Conservation (phyloP, 1,140 invertebrate species). For the Nixonia krombeini region DNA sequence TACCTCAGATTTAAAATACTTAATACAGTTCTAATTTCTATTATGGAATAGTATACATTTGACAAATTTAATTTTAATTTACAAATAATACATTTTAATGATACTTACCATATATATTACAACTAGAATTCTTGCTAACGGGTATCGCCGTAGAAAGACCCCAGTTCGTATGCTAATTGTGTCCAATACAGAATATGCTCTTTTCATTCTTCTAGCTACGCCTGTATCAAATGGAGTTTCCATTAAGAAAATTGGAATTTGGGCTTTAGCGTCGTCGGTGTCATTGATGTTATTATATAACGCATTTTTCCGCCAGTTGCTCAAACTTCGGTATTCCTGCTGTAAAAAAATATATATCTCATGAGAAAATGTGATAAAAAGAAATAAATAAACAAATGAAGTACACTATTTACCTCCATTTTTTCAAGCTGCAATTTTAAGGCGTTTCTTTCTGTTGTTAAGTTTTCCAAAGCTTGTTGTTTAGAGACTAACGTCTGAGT, state of each 20-base stretch:
- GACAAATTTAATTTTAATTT: constrained; percentile 9
- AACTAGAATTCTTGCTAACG: constrained; percentile 83
- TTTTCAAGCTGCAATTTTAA: constrained; percentile 84
- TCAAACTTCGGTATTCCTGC: constrained; percentile 71
- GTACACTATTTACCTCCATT: constrained; percentile 75
- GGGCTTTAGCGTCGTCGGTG: constrained; percentile 79
- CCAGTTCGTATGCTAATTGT: constrained; percentile 83
- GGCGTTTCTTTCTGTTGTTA: constrained; percentile 86
- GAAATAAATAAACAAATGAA: not conserved
- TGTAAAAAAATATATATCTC: constrained; percentile 49
- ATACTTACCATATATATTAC: constrained; percentile 80
- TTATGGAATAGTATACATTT: constrained; percentile 4
- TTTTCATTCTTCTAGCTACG: constrained; percentile 83
- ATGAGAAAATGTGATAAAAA: constrained; percentile 6
- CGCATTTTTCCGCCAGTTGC: constrained; percentile 61
- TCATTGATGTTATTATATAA: constrained; percentile 75
- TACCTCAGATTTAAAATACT: no score
- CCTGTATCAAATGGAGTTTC: constrained; percentile 85
- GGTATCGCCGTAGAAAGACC: constrained; percentile 85
- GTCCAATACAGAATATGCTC: constrained; percentile 84
- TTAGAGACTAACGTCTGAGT: constrained; percentile 87
- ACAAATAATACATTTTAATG: not conserved
- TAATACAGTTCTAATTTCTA: not conserved
- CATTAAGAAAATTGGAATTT: constrained; percentile 80
- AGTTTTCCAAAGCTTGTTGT: constrained; percentile 82